phyloP scores from a whole-genome alignment of 2,888 invertebrate genomes.

The Drosophila mettleri region DNA sequence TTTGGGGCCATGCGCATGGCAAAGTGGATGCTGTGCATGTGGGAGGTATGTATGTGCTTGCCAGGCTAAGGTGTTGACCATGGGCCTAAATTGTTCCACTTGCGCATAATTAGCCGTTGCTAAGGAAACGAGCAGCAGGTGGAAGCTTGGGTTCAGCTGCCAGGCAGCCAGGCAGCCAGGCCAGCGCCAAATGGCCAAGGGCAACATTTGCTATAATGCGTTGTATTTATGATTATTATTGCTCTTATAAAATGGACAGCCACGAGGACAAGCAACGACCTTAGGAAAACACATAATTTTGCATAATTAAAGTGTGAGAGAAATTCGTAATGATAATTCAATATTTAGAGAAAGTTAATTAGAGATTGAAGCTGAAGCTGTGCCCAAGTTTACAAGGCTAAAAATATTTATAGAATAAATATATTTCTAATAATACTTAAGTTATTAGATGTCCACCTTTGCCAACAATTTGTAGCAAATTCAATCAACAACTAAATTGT shows the following conservation, averaged over 20 bases:
- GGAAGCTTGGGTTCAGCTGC: conserved; percentile 12
- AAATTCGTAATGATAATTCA: conserved; percentile 21
- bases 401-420: no score
- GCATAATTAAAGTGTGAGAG: conserved; percentile 14
- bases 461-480: conserved; percentile 10
- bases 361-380: no score
- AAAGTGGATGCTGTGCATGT: conserved; percentile 35
- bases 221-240: conserved; percentile 40
- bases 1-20: conserved; percentile 21
- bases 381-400: no score
- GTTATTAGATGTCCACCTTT: background rate
- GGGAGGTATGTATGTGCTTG: conserved; percentile 8
- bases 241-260: conserved; percentile 22
- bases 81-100: conserved; percentile 62
- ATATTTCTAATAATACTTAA: no score
- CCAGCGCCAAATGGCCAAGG: conserved; percentile 12
- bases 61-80: conserved; percentile 59
- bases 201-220: conserved; percentile 11
- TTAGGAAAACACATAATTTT: background rate
- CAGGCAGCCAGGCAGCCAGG: conserved; percentile 15
- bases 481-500: conserved; percentile 14
- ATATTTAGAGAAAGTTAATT: background rate
- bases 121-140: conserved; percentile 15
- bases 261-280: background rate
- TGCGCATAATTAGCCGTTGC: conserved; percentile 61